Percentiles rank a stretch among this genome's conserved stretches.
phyloP scores from a whole-genome alignment of 2,113 vertebrate genomes.

The Pionites leucogaster region DNA sequence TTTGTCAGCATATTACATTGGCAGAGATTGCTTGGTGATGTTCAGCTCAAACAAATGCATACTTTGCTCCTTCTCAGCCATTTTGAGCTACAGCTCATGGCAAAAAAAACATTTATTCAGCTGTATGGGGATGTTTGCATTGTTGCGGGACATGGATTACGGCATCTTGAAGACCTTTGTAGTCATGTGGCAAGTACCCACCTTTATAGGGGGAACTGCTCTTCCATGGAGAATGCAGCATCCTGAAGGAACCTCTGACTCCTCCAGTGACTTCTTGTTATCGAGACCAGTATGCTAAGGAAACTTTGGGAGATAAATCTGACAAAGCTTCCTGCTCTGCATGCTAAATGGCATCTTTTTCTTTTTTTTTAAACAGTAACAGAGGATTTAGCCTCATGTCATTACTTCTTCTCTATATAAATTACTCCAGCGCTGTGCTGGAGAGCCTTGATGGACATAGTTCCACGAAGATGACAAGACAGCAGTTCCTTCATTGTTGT shows the following conservation, averaged over 20 bases:
- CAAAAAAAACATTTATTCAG: background rate
- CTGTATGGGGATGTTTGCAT: background rate
- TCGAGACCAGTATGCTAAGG: background rate
- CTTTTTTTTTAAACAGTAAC: background rate
- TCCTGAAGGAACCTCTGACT: background rate
- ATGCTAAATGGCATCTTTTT: background rate
- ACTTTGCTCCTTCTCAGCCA: background rate
- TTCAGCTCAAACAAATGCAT: background rate
- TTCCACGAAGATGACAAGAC: background rate
- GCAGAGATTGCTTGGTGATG: background rate
- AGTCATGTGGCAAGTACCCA: fast-evolving
- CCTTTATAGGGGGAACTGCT: background rate
- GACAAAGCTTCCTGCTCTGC: background rate
- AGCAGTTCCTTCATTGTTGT: background rate
- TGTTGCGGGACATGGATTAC: background rate
- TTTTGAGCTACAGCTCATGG: background rate
- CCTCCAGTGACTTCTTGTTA: background rate
- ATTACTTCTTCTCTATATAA: background rate
- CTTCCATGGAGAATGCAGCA: background rate
- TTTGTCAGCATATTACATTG: background rate
- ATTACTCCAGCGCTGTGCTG: background rate
- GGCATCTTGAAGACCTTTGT: background rate
- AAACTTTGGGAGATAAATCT: background rate
- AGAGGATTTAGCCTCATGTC: background rate
- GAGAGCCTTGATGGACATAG: background rate